Evolutionary conservation across 2,888 invertebrate genomes (phyloP), one percentile per base, ranked within the genome.

Genomic region (Nomada fabriciana): DNA sequence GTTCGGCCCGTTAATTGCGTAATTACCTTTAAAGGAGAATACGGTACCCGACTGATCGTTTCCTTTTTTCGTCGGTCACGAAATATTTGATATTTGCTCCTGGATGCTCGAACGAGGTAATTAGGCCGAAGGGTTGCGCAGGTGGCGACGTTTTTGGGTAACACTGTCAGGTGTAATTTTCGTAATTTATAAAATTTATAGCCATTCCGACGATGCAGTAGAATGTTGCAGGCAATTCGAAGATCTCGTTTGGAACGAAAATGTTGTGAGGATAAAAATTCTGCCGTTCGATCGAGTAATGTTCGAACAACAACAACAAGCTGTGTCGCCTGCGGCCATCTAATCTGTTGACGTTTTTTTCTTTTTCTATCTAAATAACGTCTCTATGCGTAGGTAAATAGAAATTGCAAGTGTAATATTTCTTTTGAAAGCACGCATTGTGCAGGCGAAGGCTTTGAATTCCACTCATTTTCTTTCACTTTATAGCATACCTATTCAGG

Each of bases 1-100:
- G 74, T 68, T 68, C 20, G 36, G 55, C 72, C 72, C 72, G 72
- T 77, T 72, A 65, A 72, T 72, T 72, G 43, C 72, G 59, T 65
- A 77, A 72, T 77, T 72, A 53, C 65, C 76, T 57, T 77, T 77
- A 72, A 72, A 77, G 76, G 76, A 59, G 76, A 65, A 60, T 29
- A 76, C 55, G 61, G 20, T 47, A 23, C 23, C 13, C 13, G 52
- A 20, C 15, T 15, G n/a, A 9, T 20, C 42, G 42, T 59, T 76
- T 47, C 42, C 60, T 69, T 72, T 64, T 72, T 36, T 71, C 55
- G n/a, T n/a, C n/a, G 25, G 1, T n/a, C 20, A 36, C 13, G 23
- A 42, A 29, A 29, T 57, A 67, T 65, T 57, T 36, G 65, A 64
- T 67, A 67, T 67, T 74, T 47, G 15, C 52, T 36, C 15, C 23